These are phyloP conservation scores for Psilopogon haemacephalus DNA, from an alignment of 2,113 vertebrate species.

Conservation along the genomic window DNA sequence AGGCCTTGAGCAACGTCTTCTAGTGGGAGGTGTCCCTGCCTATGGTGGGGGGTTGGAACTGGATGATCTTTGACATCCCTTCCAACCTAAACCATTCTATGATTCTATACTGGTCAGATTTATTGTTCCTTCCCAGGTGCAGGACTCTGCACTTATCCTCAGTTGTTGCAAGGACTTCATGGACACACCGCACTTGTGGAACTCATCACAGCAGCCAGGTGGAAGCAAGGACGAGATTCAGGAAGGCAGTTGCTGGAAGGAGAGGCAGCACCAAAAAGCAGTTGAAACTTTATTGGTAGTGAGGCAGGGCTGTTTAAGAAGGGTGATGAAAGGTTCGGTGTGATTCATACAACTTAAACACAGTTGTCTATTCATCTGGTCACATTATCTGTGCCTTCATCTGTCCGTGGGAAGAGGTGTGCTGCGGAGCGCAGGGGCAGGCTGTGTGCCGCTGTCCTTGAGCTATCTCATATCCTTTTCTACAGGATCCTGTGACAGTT, in stretches of 20 bases:
- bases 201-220: accelerated
- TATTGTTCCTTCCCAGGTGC: no score
- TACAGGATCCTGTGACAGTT: conserved; percentile 46
- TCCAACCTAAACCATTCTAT: no score
- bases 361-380: conserved; percentile 35
- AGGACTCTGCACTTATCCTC: no score
- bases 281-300: conserved; percentile 36
- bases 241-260: neutral
- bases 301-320: conserved; percentile 28
- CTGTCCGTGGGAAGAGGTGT: conserved; percentile 46
- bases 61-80: no score
- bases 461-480: conserved; percentile 48
- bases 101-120: no score
- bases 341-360: conserved; percentile 20
- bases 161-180: neutral
- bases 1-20: no score
- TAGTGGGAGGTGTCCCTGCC: no score
- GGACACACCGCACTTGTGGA: no score
- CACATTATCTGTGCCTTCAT: conserved; percentile 36
- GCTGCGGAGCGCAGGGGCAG: conserved; percentile 10
- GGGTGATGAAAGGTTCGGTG: neutral
- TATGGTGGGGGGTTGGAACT: no score
- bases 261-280: neutral
- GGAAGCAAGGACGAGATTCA: neutral
- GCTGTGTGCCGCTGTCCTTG: neutral